Conservation (phyloP, 2,797 vertebrate genomes). For the Lepus townsendii region DNA sequence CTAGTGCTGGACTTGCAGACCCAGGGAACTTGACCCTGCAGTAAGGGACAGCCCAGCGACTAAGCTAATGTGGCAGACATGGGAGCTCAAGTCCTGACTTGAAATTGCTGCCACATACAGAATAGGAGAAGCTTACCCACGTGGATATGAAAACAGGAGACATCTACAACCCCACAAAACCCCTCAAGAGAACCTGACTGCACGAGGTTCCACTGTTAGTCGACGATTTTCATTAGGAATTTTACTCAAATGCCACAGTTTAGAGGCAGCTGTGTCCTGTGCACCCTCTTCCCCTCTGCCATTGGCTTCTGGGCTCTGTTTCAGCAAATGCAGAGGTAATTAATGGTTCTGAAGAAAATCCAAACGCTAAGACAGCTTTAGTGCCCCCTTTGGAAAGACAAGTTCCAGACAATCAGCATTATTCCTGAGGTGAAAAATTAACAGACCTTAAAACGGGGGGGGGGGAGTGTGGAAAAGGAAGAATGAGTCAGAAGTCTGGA, state of each 20-base stretch:
- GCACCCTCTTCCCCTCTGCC: conserved; percentile 50
- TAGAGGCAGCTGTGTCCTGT: background rate
- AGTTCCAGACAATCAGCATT: conserved; percentile 75
- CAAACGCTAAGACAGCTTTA: conserved; percentile 51
- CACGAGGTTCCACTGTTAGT: background rate
- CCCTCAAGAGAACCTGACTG: background rate
- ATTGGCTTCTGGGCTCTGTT: background rate
- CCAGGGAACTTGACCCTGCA: background rate
- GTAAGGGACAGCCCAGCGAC: background rate
- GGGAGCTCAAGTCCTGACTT: background rate
- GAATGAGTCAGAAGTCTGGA: background rate
- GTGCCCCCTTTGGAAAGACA: conserved; percentile 74
- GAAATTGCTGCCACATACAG: background rate
- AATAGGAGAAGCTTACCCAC: background rate
- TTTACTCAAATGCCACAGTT: conserved; percentile 22
- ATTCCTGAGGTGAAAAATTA: conserved; percentile 71
- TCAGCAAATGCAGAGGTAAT: background rate
- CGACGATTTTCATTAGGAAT: background rate
- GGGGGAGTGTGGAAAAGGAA: background rate
- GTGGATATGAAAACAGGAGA: background rate
- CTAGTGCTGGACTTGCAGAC: background rate
- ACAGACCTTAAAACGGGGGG: background rate
- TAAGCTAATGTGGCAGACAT: background rate
- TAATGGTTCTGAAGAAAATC: conserved; percentile 65
- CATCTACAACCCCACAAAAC: background rate